A percentile compares a stretch with the other conserved stretches of the same genome.
Conservation (phyloP, 2,113 vertebrate species). For the Lepus europaeus region DNA sequence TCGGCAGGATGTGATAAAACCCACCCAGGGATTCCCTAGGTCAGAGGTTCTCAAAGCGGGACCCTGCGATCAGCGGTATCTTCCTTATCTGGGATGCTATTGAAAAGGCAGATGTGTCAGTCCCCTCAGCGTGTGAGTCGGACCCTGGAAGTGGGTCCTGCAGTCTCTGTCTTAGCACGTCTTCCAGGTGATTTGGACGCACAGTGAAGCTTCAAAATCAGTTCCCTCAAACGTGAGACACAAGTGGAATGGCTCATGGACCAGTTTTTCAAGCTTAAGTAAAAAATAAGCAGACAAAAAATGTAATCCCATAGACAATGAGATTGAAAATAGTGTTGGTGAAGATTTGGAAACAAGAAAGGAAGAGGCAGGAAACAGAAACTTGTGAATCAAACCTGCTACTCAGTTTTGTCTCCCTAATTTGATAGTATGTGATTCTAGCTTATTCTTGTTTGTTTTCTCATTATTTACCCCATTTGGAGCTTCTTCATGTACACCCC, state of each 20-base stretch:
- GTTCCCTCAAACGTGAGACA: neutral
- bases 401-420: neutral
- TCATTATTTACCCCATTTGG: neutral
- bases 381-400: neutral
- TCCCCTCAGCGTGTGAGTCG: neutral
- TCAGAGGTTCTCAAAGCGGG: neutral
- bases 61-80: neutral
- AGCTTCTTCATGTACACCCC: neutral
- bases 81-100: neutral
- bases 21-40: neutral
- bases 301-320: neutral
- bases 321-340: neutral
- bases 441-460: neutral
- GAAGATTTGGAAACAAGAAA: neutral
- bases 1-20: neutral
- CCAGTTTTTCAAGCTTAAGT: no score
- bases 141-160: neutral
- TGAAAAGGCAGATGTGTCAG: neutral
- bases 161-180: neutral
- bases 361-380: neutral
- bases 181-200: neutral
- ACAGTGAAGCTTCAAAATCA: neutral
- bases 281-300: neutral
- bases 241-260: neutral
- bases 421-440: neutral